A percentile compares a stretch with the other conserved stretches of the same genome.
Evolutionary conservation across 2,888 invertebrate species (phyloP).

Genomic region (Apotomis capreana): DNA sequence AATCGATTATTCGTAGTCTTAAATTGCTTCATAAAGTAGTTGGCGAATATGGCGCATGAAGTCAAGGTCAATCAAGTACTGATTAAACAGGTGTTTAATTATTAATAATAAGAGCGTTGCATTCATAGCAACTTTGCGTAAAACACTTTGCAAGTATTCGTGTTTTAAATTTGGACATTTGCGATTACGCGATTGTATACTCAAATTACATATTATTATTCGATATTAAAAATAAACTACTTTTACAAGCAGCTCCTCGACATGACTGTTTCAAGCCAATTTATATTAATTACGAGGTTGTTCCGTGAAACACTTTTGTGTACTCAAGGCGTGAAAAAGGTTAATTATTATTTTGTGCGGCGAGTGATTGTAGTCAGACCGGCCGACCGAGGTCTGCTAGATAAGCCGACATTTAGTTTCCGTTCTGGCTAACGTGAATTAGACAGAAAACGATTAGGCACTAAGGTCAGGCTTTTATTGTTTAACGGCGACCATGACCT

Average conservation of each 20-base stretch:
- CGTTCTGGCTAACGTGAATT: constrained; percentile 32
- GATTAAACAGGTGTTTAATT: constrained; percentile 26
- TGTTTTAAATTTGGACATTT: background rate
- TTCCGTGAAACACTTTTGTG: constrained; percentile 3
- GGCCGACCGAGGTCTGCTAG: constrained; percentile 40
- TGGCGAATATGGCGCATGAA: constrained; percentile 7
- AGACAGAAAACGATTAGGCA: constrained; percentile 38
- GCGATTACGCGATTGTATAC: constrained; percentile 5
- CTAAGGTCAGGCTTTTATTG: constrained; percentile 38
- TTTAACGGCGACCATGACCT: constrained; percentile 35
- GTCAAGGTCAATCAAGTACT: constrained; percentile 24
- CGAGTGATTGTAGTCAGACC: constrained; percentile 43
- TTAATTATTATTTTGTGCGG: constrained; percentile 30
- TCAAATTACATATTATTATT: background rate
- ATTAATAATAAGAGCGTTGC: background rate
- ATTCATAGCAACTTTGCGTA: background rate
- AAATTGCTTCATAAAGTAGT: constrained; percentile 2
- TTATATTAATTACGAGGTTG: constrained; percentile 1
- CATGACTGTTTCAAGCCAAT: constrained; percentile 1
- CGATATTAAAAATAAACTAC: background rate
- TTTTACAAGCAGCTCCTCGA: background rate
- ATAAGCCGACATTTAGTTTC: constrained; percentile 37
- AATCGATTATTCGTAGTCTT: background rate
- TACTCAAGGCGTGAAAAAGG: constrained; percentile 25
- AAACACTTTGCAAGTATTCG: no score